Percentiles rank a stretch among this genome's conserved stretches.
Conservation (phyloP, 2,888 invertebrate species). For the Rhagonycha lutea region DNA sequence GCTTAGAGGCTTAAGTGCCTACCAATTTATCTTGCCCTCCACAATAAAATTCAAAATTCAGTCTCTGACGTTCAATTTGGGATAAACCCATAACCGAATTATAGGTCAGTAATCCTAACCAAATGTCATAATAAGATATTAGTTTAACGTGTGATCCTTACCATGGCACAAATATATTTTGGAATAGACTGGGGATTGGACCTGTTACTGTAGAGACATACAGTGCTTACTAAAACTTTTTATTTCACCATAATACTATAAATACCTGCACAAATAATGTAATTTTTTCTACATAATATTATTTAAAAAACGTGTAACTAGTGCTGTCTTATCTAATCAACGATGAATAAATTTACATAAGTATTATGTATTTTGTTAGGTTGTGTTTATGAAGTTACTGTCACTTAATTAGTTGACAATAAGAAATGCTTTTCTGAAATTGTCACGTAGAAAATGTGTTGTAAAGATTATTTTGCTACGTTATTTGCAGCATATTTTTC, state of each 20-base stretch:
- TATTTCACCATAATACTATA: too few species aligned
- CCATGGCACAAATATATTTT: too few species aligned
- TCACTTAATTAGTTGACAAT: neutral
- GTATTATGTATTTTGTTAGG: neutral
- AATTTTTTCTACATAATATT: neutral
- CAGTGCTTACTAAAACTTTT: too few species aligned
- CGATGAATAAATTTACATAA: neutral
- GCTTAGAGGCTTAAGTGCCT: too few species aligned
- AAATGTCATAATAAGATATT: too few species aligned
- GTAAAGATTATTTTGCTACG: neutral
- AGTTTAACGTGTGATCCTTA: too few species aligned
- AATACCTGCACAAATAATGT: neutral
- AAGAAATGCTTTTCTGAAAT: neutral
- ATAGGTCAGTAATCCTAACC: too few species aligned
- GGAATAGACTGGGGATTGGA: too few species aligned
- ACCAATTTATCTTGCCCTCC: too few species aligned
- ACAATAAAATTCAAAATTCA: neutral
- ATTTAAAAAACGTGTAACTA: neutral
- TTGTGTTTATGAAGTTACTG: neutral
- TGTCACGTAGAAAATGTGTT: neutral
- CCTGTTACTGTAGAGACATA: too few species aligned
- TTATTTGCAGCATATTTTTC: neutral
- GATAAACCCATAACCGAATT: too few species aligned
- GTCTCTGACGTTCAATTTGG: too few species aligned
- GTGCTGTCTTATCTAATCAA: neutral